Conservation (phyloP, 2,797 vertebrate species). For the Neosilurus mollespiculum region DNA sequence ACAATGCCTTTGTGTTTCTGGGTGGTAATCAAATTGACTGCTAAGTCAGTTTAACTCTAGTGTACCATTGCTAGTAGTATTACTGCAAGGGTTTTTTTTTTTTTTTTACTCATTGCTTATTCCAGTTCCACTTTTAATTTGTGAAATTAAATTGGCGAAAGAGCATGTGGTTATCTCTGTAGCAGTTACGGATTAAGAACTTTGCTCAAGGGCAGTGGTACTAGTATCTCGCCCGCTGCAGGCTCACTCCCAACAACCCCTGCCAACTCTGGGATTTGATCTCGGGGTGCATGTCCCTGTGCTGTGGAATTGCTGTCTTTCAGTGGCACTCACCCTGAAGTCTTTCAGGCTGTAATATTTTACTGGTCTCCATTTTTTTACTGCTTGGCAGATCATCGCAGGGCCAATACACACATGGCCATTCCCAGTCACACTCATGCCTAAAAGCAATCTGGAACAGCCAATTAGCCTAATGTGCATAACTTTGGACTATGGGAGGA, state of each 20-base stretch:
- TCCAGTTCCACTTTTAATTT: background rate
- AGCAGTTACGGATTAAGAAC: constrained; percentile 24
- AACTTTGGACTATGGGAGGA: too few species aligned
- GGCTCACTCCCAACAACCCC: constrained; percentile 13
- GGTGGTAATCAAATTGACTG: too few species aligned
- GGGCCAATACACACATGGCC: too few species aligned
- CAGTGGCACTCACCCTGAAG: background rate
- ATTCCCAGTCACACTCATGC: too few species aligned
- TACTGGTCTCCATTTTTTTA: background rate
- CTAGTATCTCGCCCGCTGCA: constrained; percentile 13
- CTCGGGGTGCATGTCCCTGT: background rate
- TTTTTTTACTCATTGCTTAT: constrained; percentile 1
- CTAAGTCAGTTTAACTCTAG: too few species aligned
- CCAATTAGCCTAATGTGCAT: too few species aligned
- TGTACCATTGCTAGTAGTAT: background rate
- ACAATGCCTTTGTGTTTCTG: too few species aligned
- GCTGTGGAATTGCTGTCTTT: background rate
- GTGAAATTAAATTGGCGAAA: background rate
- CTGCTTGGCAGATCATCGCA: too few species aligned
- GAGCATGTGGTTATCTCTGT: constrained; percentile 12
- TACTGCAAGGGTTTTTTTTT: background rate
- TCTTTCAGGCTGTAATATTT: constrained; percentile 1
- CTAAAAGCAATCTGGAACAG: too few species aligned
- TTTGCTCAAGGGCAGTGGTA: constrained; percentile 13
- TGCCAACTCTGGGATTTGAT: constrained; percentile 16